These are phyloP conservation scores for Caenorhabditis afra DNA, from an alignment of 2,888 invertebrate species.

Conservation along the genomic window DNA sequence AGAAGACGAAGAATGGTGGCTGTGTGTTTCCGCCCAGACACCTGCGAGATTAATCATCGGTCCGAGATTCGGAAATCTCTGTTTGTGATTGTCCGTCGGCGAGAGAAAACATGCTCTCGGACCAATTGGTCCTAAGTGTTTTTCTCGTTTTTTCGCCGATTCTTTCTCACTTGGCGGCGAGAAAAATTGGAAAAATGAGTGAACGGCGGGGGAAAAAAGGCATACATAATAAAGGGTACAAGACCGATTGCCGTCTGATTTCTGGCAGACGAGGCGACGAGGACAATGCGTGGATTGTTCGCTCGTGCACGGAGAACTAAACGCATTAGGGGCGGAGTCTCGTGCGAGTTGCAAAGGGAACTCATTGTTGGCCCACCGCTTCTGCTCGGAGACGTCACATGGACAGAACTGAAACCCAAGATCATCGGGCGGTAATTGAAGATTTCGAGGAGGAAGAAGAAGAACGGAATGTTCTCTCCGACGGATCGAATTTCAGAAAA, in stretches of 20 bases:
- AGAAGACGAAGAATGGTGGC: no score
- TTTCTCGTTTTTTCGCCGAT: constrained; percentile 18
- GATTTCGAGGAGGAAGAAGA: no score
- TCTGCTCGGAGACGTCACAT: no score
- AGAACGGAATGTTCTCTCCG: no score
- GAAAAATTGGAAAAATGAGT: constrained; percentile 23
- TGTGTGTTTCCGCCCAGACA: background rate
- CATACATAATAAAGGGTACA: constrained; percentile 45
- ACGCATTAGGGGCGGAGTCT: constrained; percentile 29
- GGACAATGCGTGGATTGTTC: constrained; percentile 46
- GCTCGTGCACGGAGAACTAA: constrained; percentile 36
- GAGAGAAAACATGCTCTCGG: constrained; percentile 33
- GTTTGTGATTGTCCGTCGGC: constrained; percentile 21
- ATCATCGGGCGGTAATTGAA: no score
- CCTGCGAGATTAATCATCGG: constrained; percentile 27
- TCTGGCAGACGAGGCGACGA: constrained; percentile 13
- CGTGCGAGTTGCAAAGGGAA: background rate
- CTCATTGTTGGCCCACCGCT: constrained; percentile 41
- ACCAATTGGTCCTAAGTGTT: constrained; percentile 52
- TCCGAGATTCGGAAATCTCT: background rate
- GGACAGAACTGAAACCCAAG: no score
- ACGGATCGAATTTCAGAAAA: no score
- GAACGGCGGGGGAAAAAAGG: constrained; percentile 34
- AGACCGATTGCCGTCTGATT: constrained; percentile 38
- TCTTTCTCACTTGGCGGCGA: constrained; percentile 17